Conservation (phyloP, 1,140 invertebrate genomes). For the Pseudomyrmex pallidus region DNA sequence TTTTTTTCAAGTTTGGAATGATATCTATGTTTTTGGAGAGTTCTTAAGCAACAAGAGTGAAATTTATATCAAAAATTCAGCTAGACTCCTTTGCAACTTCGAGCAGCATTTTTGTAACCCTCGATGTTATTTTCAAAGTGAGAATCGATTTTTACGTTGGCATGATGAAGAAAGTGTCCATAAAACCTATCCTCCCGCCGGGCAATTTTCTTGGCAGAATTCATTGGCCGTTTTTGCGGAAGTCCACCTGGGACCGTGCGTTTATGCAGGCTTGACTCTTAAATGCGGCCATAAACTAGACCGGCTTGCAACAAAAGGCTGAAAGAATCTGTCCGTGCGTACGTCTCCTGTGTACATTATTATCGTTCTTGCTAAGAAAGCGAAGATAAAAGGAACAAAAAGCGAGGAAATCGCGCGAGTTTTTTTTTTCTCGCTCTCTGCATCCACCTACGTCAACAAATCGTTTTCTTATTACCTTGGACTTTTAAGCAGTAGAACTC, state of each 20-base stretch:
- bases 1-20: not conserved
- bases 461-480: slow-evolving; percentile 35
- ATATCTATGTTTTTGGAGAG: slow-evolving; percentile 8
- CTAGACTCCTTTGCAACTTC: not conserved
- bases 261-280: slow-evolving; percentile 69
- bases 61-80: slow-evolving; percentile 20
- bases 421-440: not conserved
- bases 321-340: slow-evolving; percentile 66
- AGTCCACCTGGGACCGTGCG: slow-evolving; percentile 71
- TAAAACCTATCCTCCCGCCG: slow-evolving; percentile 47
- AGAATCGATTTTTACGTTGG: slow-evolving; percentile 58
- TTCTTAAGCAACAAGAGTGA: slow-evolving; percentile 38
- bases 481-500: slow-evolving; percentile 5
- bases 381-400: not conserved
- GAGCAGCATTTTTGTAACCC: slow-evolving; percentile 45
- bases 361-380: slow-evolving; percentile 30
- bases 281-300: slow-evolving; percentile 69
- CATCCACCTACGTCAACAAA: slow-evolving; percentile 15
- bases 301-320: slow-evolving; percentile 55
- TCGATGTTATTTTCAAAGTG: slow-evolving; percentile 25
- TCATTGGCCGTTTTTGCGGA: slow-evolving; percentile 69
- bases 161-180: slow-evolving; percentile 63
- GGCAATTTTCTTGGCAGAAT: slow-evolving; percentile 69
- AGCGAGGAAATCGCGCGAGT: slow-evolving; percentile 10
- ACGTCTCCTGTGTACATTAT: slow-evolving; percentile 43